Evolutionary conservation across 2,113 vertebrate genomes (phyloP), one percentile per base, ranked within the genome.

Genomic region (Mustela nigripes): DNA sequence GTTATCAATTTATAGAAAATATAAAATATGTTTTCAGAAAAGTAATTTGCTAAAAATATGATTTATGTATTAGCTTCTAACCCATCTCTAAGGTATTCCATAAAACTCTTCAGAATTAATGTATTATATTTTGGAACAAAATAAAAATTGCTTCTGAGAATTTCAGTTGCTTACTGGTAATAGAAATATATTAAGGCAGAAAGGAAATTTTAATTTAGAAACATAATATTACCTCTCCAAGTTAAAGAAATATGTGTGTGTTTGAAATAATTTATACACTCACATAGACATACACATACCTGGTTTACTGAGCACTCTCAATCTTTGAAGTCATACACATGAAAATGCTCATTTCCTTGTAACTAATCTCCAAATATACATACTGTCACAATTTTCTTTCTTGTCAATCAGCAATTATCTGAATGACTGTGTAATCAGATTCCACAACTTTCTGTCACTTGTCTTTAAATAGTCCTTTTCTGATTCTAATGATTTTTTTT

Each of bases 1-100:
- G 62, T 80, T 85, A 22, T 88, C 62, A 58, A 65, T 89, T 91
- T 96, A 89, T 82, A 94, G 26, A 87, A 94, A 93, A 94, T 28
- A 87, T 86, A 74, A 87, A 94, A 89, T 92, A 69, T 82, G 39
- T n/a, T 82, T 18, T 94, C 50, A 92, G 58, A 45, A 91, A 87
- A 93, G 53, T 60, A 12, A 26, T 53, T 91, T n/a, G 62, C 21
- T 83, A 4, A 67, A 91, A 71, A 42, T 81, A 65, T 69, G 45
- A 84, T 45, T 62, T 85, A 83, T 76, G 4, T 56, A 53, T 74
- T 67, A 79, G n/a, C 10, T 78, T 91, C n/a, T 91, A 45, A 69
- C 16, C 1, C 10, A 21, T 69, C 48, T 63, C 48, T 65, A 63
- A 94, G 56, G 33, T 28, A 21, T 45, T 63, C 24, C 19, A 24